Evolutionary conservation across 2,888 invertebrate genomes (phyloP), one percentile per base, ranked within the genome.

Genomic region (Pachydiplax longipennis): DNA sequence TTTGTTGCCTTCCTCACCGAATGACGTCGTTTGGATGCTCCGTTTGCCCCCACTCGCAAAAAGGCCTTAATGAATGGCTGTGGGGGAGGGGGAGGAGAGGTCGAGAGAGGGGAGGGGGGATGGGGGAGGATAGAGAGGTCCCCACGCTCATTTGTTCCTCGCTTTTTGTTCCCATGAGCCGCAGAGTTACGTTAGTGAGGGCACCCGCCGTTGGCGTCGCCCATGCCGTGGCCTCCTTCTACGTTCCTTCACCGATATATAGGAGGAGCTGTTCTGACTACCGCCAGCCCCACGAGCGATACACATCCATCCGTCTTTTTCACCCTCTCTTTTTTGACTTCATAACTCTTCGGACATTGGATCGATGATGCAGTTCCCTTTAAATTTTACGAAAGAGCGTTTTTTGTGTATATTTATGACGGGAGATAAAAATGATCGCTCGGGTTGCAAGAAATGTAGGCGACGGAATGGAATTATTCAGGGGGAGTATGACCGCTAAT

Each of bases 11-110:
- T 87, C 87, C 87, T 61, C 87, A 61, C 61, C 61, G 65, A 87
- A 87, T 87, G 87, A 87, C 87, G 87, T 87, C 87, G 87, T 87
- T 87, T 87, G 87, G 87, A 87, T 87, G 61, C 87, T 58, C 87
- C 61, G 87, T 37, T 87, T 87, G 87, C 61, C 65, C 87, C 37
- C 87, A 37, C 87, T 87, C 61, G 87, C 87, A 87, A 87, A 87
- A 87, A 87, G 87, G 87, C 87, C 87, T 87, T 87, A 87, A 87
- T 87, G 87, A 87, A 87, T 87, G 87, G 87, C 61, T 87, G 87
- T 53, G 48, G 53, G 37, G 61, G 37, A 22, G 87, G 44, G 81
- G 81, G 35, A 58, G 61, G 31, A 35, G 83, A 31, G 48, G 44
- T 48, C 31, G 48, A 37, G 83, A 22, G 83, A 31, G 83, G 87